Base-by-base conservation (phyloP, 2,113 vertebrate species). In the Gopherus evgoodei region DNA sequence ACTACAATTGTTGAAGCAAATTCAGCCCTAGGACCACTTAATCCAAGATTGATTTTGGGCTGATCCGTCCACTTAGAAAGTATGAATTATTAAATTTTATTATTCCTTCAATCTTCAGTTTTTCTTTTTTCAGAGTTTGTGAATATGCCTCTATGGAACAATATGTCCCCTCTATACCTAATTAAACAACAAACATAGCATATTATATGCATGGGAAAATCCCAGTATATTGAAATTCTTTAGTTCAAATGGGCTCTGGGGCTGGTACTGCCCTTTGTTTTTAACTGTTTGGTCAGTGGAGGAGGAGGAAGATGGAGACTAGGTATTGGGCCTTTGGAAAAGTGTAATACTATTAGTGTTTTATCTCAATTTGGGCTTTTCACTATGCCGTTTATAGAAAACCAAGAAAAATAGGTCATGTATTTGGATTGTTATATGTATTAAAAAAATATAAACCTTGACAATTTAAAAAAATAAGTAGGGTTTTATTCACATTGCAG, bases 1-100 rank as follows among this genome's bases (percentile, higher is more conserved):
- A 50, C 6, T 86, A 5, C 11, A 95, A 50, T 54, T 75, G 65
- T 84, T 89, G 38, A 84, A n/a, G 24, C 69, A 87, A 97, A 92
- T 56, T 56, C 54, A 90, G 19, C 7, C 47, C 3, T 44, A 54
- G 78, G 42, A 59, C n/a, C 83, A 56, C 65, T 65, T 83, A 88
- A 88, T 88, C 56, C 72, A 84, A 47, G 14, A 22, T 22, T 78
- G 42, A 62, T 90, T 78, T 44, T 31, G 27, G 82, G 9, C 44
- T 53, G 84, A 59, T 78, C 65, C 38, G 69, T 88, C 54, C 69
- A 81, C 83, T 31, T 83, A 82, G 78, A 35, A 50, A 50, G 54
- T 78, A 38, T n/a, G n/a, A 92, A 92, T 88, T 88, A 88, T 88
- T 92, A 80, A 53, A 78, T 76, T 21, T 47, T 49, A 54, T 54